A percentile compares a stretch with the other conserved stretches of the same genome.
Conservation (phyloP, 1,140 invertebrate genomes). For the Chrysoperla carnea region DNA sequence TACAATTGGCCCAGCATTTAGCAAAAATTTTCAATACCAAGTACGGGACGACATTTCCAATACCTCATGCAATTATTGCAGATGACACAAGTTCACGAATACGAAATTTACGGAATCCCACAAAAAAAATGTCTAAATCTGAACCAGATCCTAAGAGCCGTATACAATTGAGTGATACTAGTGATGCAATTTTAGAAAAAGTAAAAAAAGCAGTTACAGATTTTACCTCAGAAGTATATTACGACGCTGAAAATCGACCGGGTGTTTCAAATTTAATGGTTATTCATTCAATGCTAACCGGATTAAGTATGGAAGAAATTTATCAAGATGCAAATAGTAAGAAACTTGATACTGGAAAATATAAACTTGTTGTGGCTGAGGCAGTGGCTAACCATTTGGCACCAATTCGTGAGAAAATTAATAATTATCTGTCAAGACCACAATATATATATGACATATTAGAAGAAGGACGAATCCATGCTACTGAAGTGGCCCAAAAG, state of each 20-base stretch:
- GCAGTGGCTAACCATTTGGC: slow-evolving; percentile 47
- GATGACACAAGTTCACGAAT: slow-evolving; percentile 41
- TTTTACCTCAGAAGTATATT: slow-evolving; percentile 55
- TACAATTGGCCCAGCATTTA: slow-evolving; percentile 75
- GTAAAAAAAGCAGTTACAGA: slow-evolving; percentile 88
- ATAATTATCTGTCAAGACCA: slow-evolving; percentile 36
- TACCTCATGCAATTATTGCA: slow-evolving; percentile 44
- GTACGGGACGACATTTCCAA: slow-evolving; percentile 59
- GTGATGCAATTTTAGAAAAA: slow-evolving; percentile 62
- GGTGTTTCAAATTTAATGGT: slow-evolving; percentile 78
- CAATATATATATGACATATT: slow-evolving; percentile 50
- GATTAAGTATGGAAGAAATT: slow-evolving; percentile 48
- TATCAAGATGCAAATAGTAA: slow-evolving; percentile 37
- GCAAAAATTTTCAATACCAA: slow-evolving; percentile 63
- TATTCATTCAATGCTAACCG: slow-evolving; percentile 63
- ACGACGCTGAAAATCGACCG: slow-evolving; percentile 55
- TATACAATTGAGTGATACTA: slow-evolving; percentile 65
- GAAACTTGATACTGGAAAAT: slow-evolving; percentile 57
- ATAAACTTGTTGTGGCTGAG: slow-evolving; percentile 62
- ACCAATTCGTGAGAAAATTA: slow-evolving; percentile 50
- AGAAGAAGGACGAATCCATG: slow-evolving; percentile 47
- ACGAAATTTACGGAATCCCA: slow-evolving; percentile 65
- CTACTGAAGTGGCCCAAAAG: slow-evolving; percentile 40
- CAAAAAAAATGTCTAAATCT: slow-evolving; percentile 97
- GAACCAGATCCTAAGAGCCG: slow-evolving; percentile 56